phyloP scores from a whole-genome alignment of 2,888 invertebrate genomes.

The Cylindroiulus punctatus region DNA sequence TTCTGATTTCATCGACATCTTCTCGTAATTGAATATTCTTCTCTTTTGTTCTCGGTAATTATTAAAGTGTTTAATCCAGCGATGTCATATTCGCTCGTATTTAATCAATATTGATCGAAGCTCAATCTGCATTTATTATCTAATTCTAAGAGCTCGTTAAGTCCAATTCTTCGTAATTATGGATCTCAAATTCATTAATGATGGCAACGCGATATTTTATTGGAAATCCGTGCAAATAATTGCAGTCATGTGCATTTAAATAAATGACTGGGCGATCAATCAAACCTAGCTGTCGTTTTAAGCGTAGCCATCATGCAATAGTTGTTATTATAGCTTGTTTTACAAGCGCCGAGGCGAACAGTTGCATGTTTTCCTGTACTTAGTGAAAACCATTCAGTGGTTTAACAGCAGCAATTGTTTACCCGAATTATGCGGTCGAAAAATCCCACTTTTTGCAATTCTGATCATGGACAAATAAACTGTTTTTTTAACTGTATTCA shows the following conservation, averaged over 20 bases:
- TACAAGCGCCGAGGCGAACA: background rate
- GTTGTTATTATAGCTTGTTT: constrained; percentile 29
- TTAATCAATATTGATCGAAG: constrained; percentile 22
- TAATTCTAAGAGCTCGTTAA: constrained; percentile 22
- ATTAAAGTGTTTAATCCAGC: background rate
- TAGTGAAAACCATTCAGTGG: background rate
- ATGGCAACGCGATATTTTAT: background rate
- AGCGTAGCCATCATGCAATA: background rate
- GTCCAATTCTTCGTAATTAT: constrained; percentile 10
- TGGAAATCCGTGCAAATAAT: constrained; percentile 24
- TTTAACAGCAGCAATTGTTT: background rate
- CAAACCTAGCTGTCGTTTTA: constrained; percentile 3
- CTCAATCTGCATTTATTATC: background rate
- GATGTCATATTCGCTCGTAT: background rate
- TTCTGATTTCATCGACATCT: background rate
- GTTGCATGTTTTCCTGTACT: background rate
- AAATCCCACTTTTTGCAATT: background rate
- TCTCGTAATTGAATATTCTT: background rate
- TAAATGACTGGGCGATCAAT: constrained; percentile 3
- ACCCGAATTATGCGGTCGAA: background rate
- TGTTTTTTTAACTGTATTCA: background rate
- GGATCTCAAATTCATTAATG: constrained; percentile 10
- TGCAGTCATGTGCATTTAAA: constrained; percentile 19
- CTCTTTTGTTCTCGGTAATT: background rate
- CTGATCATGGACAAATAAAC: background rate